These are phyloP conservation scores for Macquaria ambigua DNA, from an alignment of 2,113 vertebrate species.

Conservation along the genomic window DNA sequence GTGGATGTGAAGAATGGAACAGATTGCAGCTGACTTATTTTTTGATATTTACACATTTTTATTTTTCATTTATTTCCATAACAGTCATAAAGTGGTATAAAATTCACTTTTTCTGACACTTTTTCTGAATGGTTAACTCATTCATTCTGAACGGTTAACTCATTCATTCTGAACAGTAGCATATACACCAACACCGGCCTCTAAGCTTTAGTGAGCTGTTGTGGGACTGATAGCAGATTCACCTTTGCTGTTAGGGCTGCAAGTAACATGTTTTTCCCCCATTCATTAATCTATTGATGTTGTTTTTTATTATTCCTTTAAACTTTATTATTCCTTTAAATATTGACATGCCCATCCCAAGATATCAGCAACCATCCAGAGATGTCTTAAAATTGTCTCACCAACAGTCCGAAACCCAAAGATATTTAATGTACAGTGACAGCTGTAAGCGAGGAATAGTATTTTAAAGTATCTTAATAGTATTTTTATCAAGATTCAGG, in stretches of 20 bases:
- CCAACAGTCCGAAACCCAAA: neutral
- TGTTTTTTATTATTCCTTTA: neutral
- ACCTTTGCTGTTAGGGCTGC: neutral
- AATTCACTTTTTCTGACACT: neutral
- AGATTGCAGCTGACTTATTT: neutral
- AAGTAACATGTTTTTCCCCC: neutral
- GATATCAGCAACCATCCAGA: neutral
- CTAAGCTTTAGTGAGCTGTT: neutral
- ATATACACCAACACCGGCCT: neutral
- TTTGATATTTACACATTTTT: neutral
- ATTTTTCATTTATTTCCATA: constrained; percentile 23
- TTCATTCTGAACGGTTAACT: neutral
- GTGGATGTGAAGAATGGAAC: neutral
- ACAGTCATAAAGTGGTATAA: neutral
- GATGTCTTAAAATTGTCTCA: neutral
- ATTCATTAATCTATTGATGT: neutral
- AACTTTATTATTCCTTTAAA: neutral
- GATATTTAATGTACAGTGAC: neutral
- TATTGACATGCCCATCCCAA: neutral
- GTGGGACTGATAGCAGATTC: neutral
- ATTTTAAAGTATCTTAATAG: no score
- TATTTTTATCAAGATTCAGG: neutral
- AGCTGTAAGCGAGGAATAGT: neutral
- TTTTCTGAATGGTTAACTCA: neutral
- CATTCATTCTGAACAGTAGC: neutral